Evolutionary conservation across 2,113 vertebrate species (phyloP).

Genomic region (Campylomormyrus tamandua): DNA sequence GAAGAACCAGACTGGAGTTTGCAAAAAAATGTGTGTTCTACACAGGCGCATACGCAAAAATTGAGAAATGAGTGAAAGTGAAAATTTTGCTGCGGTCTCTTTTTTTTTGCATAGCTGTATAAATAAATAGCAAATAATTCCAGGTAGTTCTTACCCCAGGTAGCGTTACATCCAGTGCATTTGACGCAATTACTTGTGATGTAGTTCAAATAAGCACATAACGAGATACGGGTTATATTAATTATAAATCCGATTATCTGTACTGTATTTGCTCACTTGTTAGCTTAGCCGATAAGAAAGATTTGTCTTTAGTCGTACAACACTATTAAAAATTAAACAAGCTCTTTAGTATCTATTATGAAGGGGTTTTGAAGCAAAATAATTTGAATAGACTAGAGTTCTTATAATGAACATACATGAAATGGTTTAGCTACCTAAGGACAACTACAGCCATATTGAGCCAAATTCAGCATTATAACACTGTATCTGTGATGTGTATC

Average conservation of each 20-base stretch:
- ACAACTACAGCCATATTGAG: not conserved
- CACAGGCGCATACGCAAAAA: not conserved
- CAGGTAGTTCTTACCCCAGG: not conserved
- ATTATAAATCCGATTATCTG: slow-evolving; percentile 31
- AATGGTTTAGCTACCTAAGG: not conserved
- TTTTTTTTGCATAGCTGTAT: not conserved
- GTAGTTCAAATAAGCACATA: slow-evolving; percentile 25
- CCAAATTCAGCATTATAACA: not conserved
- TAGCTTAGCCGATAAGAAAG: slow-evolving; percentile 32
- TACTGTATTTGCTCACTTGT: slow-evolving; percentile 27
- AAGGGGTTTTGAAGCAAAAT: slow-evolving; percentile 18
- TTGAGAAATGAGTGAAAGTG: not conserved
- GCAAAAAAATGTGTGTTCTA: not conserved
- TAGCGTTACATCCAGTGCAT: slow-evolving; percentile 15
- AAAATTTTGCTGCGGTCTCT: not conserved
- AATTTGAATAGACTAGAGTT: slow-evolving; percentile 15
- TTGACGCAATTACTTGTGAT: slow-evolving; percentile 16
- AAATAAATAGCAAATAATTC: not conserved
- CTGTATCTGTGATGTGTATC: not conserved
- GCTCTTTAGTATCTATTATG: slow-evolving; percentile 16
- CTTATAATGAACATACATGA: slow-evolving; percentile 5
- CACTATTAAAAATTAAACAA: slow-evolving; percentile 29
- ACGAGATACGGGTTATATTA: slow-evolving; percentile 25
- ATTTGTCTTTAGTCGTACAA: slow-evolving; percentile 30
- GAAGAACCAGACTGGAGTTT: not conserved